A percentile compares a stretch with the other conserved stretches of the same genome.
Evolutionary conservation across 2,797 vertebrate genomes (phyloP).

Genomic region (Nannoperca obscura): DNA sequence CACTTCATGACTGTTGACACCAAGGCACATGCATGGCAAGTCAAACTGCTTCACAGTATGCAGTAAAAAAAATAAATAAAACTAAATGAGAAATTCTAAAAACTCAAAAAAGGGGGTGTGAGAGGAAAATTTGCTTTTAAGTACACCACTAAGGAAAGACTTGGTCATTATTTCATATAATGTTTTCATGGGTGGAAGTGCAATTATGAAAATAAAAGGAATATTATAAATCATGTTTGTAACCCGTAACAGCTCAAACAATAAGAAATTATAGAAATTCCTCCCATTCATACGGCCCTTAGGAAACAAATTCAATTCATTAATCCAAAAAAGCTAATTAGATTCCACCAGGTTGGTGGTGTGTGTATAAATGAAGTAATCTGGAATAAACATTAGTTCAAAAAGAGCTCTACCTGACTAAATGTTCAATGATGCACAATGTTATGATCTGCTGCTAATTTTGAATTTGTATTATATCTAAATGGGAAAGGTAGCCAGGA

Average conservation of each 20-base stretch:
- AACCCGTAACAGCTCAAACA: slow-evolving; percentile 66
- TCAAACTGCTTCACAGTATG: slow-evolving; percentile 21
- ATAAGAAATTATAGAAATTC: slow-evolving; percentile 63
- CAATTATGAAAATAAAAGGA: slow-evolving; percentile 76
- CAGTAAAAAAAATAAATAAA: background rate
- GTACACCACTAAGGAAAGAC: slow-evolving; percentile 18
- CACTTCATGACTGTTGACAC: slow-evolving; percentile 33
- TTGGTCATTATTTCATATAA: slow-evolving; percentile 61
- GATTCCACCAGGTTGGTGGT: slow-evolving; percentile 46
- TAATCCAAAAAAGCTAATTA: slow-evolving; percentile 71
- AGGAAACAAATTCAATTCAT: slow-evolving; percentile 56
- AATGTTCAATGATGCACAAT: slow-evolving; percentile 20
- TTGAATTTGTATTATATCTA: background rate
- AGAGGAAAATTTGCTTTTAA: slow-evolving; percentile 20
- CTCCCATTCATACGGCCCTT: slow-evolving; percentile 51
- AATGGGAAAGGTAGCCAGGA: background rate
- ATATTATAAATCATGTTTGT: slow-evolving; percentile 74
- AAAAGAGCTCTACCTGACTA: slow-evolving; percentile 36
- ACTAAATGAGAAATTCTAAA: slow-evolving; percentile 30
- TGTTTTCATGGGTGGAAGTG: slow-evolving; percentile 48
- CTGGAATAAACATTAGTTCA: slow-evolving; percentile 58
- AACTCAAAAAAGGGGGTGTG: background rate
- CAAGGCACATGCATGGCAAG: slow-evolving; percentile 20
- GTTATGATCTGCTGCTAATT: slow-evolving; percentile 31
- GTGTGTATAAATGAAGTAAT: slow-evolving; percentile 59